Conservation (phyloP, 2,888 invertebrate genomes). For the Clanis bilineata region DNA sequence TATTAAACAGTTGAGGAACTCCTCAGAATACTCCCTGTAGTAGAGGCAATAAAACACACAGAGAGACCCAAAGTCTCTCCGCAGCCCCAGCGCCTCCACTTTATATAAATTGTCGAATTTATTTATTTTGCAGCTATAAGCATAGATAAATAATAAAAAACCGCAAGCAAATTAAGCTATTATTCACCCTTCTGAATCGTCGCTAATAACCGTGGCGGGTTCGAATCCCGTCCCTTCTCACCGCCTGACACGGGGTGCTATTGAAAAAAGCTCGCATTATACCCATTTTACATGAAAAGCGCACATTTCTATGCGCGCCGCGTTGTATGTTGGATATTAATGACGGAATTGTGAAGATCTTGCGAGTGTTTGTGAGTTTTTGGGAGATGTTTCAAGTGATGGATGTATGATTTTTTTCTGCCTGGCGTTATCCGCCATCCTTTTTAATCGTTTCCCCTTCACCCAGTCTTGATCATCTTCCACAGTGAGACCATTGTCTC, state of each 20-base stretch:
- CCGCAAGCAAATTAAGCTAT: conserved; percentile 75
- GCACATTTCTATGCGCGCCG: conserved; percentile 37
- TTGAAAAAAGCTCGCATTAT: conserved; percentile 48
- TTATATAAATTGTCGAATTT: too few relatives aligned
- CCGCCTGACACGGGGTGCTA: conserved; percentile 48
- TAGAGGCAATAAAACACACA: too few relatives aligned
- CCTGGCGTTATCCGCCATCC: neutral
- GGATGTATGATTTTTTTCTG: neutral
- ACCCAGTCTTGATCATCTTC: too few relatives aligned
- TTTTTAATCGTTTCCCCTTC: too few relatives aligned
- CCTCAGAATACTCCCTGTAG: too few relatives aligned
- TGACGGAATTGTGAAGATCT: conserved; percentile 11
- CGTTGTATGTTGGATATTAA: conserved; percentile 42
- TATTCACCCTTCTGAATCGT: conserved; percentile 78
- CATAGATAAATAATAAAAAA: conserved; percentile 66
- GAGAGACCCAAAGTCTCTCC: too few relatives aligned
- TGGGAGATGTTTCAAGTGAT: neutral
- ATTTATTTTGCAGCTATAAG: neutral
- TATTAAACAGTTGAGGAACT: too few relatives aligned
- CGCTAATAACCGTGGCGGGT: conserved; percentile 69
- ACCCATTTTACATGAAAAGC: conserved; percentile 43
- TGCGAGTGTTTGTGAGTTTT: neutral
- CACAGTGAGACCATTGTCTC: too few relatives aligned
- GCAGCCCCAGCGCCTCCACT: too few relatives aligned
- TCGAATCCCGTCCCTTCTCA: conserved; percentile 39